These are phyloP conservation scores for Cheracebus regulus DNA, from an alignment of 2,797 vertebrate species.

Conservation along the genomic window DNA sequence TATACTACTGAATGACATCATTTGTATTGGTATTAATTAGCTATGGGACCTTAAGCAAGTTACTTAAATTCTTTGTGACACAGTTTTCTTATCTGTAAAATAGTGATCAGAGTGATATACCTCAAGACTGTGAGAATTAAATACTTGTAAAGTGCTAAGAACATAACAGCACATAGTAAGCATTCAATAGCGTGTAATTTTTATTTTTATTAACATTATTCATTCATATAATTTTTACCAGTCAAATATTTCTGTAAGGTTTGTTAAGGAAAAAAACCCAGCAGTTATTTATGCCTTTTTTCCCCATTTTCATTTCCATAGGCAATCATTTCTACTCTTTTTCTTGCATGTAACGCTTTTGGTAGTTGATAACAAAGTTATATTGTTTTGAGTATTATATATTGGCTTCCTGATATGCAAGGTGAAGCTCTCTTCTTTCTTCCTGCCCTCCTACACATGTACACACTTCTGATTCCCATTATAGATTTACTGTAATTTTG, in stretches of 20 bases:
- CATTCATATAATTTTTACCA: background rate
- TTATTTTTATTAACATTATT: background rate
- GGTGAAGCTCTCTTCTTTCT: background rate
- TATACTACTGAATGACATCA: background rate
- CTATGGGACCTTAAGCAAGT: background rate
- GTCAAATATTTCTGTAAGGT: background rate
- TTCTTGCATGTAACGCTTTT: background rate
- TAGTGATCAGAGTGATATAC: background rate
- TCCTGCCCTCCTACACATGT: rapidly evolving
- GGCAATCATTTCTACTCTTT: background rate
- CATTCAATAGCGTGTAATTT: background rate
- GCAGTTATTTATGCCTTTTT: background rate
- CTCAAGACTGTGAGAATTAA: background rate
- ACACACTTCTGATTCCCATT: background rate
- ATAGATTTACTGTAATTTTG: background rate
- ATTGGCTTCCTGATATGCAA: background rate
- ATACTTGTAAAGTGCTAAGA: background rate
- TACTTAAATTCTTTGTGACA: background rate
- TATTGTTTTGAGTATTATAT: background rate
- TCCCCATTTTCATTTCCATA: background rate
- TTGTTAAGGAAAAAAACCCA: background rate
- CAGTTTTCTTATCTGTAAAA: background rate
- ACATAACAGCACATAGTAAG: background rate
- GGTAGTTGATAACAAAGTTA: background rate
- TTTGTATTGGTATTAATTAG: slow-evolving; percentile 11